Percentiles rank a stretch among this genome's conserved stretches.
phyloP scores from a whole-genome alignment of 2,113 vertebrate genomes.

The Pithys albifrons region DNA sequence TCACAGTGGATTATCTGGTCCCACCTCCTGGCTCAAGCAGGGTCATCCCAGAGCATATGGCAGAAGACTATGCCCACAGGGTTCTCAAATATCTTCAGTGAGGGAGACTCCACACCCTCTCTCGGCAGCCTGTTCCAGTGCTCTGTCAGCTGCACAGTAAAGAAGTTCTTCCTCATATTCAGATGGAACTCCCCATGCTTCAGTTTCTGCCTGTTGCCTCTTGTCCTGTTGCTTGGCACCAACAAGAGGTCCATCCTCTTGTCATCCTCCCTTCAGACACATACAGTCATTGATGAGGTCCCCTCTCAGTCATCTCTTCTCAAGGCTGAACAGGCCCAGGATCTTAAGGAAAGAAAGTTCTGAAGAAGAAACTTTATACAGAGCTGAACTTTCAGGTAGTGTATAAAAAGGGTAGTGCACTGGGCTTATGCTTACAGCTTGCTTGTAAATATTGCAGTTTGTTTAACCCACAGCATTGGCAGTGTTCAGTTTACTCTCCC shows the following conservation, averaged over 20 bases:
- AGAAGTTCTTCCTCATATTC: not conserved
- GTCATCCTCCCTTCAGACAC: not conserved
- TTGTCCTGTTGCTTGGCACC: not conserved
- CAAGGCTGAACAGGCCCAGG: not conserved
- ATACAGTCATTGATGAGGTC: not conserved
- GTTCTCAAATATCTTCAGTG: not conserved
- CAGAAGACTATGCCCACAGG: no score
- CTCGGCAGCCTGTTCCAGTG: not conserved
- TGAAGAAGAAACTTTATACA: not conserved
- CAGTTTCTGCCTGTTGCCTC: not conserved
- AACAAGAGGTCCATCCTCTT: not conserved
- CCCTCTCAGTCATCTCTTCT: not conserved
- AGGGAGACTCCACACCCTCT: not conserved
- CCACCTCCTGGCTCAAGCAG: not conserved
- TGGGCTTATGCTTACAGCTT: not conserved
- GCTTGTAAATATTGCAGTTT: not conserved
- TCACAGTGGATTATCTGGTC: not conserved
- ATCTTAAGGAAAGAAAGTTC: not conserved
- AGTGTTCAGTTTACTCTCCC: not conserved
- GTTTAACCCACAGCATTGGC: not conserved
- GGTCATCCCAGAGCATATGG: not conserved
- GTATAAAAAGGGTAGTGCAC: not conserved
- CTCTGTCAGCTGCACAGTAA: accelerated
- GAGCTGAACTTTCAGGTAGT: not conserved
- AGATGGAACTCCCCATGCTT: not conserved